Evolutionary conservation across 2,888 invertebrate genomes (phyloP), one percentile per base, ranked within the genome.

Genomic region (Aplocera efformata): DNA sequence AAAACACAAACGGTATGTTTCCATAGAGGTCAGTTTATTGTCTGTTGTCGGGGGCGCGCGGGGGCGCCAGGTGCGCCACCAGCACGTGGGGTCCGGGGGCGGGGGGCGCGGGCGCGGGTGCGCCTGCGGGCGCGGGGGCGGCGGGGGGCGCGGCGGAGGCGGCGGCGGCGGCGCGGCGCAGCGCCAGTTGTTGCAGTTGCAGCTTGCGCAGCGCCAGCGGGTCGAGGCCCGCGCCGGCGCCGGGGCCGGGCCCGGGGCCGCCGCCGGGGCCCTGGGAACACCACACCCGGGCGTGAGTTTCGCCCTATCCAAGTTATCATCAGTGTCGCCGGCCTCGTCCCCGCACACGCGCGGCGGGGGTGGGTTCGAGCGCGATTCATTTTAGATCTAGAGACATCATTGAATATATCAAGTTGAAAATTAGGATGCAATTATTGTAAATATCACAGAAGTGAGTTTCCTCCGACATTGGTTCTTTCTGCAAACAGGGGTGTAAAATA

Each of bases 221-320:
- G 32, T 42, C 48, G 82, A 84, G 65, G 91, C 88, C 73, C 53
- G 27, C 35, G 7, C 30, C 10, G 27, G n/a, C n/a, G n/a, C n/a
- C n/a, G n/a, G 25, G 25, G 10, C 29, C 28, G 31, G 22, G 22
- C 46, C 23, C 42, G 41, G 43, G n/a, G n/a, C 28, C 28, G 10
- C 29, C 28, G 6, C 32, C 48, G 23, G 31, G 22, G 22, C 46
- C 23, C 42, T 43, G 43, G n/a, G n/a, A n/a, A n/a, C 23, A 7
- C 26, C 36, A 24, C 1, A 29, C 22, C n/a, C n/a, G n/a, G n/a
- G n/a, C n/a, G n/a, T n/a, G n/a, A n/a, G n/a, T n/a, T n/a, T n/a
- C n/a, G n/a, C n/a, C n/a, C n/a, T n/a, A n/a, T n/a, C n/a, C n/a
- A n/a, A n/a, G n/a, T n/a, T n/a, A n/a, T n/a, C n/a, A n/a, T n/a